Evolutionary conservation across 2,888 invertebrate genomes (phyloP).

Genomic region (Agonopterix alstromeriana): DNA sequence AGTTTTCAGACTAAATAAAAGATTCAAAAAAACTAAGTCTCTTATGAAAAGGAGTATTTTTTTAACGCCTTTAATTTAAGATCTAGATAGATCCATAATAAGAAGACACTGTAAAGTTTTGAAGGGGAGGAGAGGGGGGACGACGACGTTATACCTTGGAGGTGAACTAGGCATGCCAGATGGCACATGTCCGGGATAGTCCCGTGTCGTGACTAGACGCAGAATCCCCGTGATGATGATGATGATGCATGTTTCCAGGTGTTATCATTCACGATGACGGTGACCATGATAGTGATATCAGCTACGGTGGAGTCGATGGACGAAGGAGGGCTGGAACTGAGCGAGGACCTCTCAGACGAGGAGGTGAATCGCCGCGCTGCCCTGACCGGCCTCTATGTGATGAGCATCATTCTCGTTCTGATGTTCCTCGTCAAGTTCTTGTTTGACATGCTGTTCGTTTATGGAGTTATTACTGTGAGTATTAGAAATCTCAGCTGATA

Average conservation of each 20-base stretch:
- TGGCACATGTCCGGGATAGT: neutral
- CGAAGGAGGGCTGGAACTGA: neutral
- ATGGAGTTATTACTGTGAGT: constrained; percentile 47
- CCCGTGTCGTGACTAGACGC: neutral
- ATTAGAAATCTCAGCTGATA: no score
- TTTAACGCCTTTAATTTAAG: neutral
- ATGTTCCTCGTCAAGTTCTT: constrained; percentile 56
- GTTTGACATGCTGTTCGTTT: constrained; percentile 53
- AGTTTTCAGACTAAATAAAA: no score
- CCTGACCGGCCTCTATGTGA: constrained; percentile 46
- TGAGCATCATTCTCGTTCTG: constrained; percentile 51
- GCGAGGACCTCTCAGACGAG: constrained; percentile 9
- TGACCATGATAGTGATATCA: constrained; percentile 43
- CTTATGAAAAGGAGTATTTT: neutral
- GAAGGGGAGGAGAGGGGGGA: neutral
- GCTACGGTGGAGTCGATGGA: constrained; percentile 22
- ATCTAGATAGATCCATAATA: neutral
- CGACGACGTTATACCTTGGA: neutral
- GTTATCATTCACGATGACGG: constrained; percentile 36
- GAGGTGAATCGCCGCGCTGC: constrained; percentile 42
- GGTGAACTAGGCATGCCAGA: neutral
- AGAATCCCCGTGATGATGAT: neutral
- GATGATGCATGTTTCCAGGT: constrained; percentile 24
- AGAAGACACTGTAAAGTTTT: neutral
- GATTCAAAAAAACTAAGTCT: no score